phyloP scores from a whole-genome alignment of 2,797 vertebrate species.

The Sternotherus odoratus region DNA sequence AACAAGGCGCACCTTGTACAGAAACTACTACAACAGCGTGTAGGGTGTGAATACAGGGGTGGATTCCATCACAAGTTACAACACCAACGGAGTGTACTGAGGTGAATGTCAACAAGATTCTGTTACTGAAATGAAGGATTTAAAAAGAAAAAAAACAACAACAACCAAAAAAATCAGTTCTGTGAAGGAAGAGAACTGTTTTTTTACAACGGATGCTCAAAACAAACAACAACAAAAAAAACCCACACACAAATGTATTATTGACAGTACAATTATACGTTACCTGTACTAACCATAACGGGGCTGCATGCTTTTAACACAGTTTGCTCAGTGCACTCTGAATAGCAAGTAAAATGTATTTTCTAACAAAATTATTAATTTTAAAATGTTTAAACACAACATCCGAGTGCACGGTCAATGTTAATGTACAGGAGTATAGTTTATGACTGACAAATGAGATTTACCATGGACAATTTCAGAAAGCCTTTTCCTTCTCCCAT shows the following conservation, averaged over 20 bases:
- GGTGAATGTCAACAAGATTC: conserved; percentile 12
- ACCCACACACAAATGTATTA: not conserved
- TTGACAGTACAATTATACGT: not conserved
- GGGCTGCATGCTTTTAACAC: not conserved
- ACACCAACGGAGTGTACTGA: not conserved
- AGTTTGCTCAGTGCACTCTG: conserved; percentile 25
- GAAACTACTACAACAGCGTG: not conserved
- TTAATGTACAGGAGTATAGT: not conserved
- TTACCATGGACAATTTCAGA: not conserved
- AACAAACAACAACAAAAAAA: no score
- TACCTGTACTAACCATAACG: conserved; percentile 23
- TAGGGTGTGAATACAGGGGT: not conserved
- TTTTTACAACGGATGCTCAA: not conserved
- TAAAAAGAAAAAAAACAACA: no score
- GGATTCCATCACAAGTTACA: not conserved
- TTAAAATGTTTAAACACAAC: not conserved
- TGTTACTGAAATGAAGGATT: not conserved
- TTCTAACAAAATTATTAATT: no score
- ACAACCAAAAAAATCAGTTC: not conserved
- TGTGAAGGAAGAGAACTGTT: not conserved
- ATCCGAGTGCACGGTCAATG: not conserved
- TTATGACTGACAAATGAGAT: conserved; percentile 14
- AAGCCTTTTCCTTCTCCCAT: not conserved
- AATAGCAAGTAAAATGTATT: not conserved
- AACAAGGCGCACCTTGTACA: not conserved